Evolutionary conservation across 2,797 vertebrate genomes (phyloP), one percentile per base, ranked within the genome.

Genomic region (Macroramphosus scolopax): DNA sequence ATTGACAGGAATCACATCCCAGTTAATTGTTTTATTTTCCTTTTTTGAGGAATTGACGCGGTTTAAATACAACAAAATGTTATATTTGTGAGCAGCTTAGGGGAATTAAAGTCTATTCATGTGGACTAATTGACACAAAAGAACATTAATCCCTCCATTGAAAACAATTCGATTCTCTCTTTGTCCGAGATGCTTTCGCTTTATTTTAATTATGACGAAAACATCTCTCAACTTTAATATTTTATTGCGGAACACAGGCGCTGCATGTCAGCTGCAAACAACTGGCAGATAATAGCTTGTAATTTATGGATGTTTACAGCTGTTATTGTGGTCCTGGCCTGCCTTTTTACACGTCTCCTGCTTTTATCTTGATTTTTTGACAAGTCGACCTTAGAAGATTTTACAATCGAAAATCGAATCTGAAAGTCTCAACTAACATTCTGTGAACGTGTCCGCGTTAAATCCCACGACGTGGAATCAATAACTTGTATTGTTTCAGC

Each of bases 401-500:
- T 3, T 2, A 10, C 13, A 38, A 63, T 57, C 28, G 16, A 46
- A 55, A 67, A 46, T 66, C 18, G 18, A 33, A 58, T 42, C 32
- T 63, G 10, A 46, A 39, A 71, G n/a, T n/a, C n/a, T n/a, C n/a
- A n/a, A n/a, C n/a, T 49, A 66, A 63, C 50, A 72, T 41, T 51
- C 31, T 68, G 63, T 5, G n/a, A 48, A 52, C 61, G 57, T 68
- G 61, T 68, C 60, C 60, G 42, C 72, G 77, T 52, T 57, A 77
- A 75, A 82, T 63, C 49, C 20, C 45, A 28, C 51, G 59, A 78
- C 51, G 74, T 55, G 43, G 63, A 84, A 88, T 86, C 77, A 76
- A 79, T 86, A 87, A 81, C 75, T 78, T 86, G 77, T 83, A 20
- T 87, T 88, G 80, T 87, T 78, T 88, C 83, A 87, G 75, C 81